phyloP scores from a whole-genome alignment of 2,113 vertebrate genomes.

The Mobula birostris region DNA sequence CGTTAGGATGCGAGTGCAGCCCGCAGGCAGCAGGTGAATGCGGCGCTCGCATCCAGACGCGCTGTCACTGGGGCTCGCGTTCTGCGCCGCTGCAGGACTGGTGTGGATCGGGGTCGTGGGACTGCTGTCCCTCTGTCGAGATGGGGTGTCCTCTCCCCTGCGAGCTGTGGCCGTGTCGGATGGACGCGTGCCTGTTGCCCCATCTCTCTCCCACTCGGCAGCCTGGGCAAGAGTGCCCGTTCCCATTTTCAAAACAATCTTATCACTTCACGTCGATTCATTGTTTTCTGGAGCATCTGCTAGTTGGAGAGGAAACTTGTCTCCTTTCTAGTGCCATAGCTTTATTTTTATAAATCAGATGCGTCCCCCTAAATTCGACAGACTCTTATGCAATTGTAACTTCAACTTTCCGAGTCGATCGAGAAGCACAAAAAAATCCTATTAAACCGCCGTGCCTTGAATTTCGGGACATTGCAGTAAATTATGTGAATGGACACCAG shows the following conservation, averaged over 20 bases:
- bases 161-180: no score
- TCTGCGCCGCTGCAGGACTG: no score
- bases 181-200: no score
- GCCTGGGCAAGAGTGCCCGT: background rate
- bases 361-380: background rate
- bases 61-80: no score
- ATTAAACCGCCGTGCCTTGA: background rate
- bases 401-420: background rate
- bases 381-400: background rate
- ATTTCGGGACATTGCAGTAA: background rate
- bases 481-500: background rate
- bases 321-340: background rate
- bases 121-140: no score
- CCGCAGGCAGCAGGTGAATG: no score
- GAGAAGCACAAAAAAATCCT: background rate
- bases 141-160: no score
- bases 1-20: no score
- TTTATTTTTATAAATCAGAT: background rate
- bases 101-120: no score
- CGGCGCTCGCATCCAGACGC: no score
- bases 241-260: background rate
- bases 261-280: background rate
- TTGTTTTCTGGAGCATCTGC: background rate
- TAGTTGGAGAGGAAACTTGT: background rate
- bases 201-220: no score